Conservation (phyloP, 2,888 invertebrate species). For the Hypercompe scribonia region DNA sequence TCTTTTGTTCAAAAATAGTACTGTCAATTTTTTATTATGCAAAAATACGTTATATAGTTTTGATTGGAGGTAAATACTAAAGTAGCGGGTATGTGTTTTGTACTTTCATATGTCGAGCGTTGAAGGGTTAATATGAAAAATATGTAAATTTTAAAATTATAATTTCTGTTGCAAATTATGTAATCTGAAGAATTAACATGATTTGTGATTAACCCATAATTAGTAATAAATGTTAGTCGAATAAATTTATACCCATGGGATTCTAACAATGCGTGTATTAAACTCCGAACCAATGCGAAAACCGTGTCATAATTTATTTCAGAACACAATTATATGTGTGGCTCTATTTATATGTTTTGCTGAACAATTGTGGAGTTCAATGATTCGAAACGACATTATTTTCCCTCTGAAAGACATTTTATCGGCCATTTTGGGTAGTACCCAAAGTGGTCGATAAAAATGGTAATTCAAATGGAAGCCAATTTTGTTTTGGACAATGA, state of each 20-base stretch:
- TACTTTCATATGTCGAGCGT: not conserved
- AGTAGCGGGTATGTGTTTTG: too few species aligned
- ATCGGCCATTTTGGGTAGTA: conserved; percentile 8
- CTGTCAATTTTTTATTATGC: too few species aligned
- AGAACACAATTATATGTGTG: conserved; percentile 20
- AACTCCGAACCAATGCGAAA: not conserved
- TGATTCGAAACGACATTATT: conserved; percentile 33
- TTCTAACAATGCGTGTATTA: not conserved
- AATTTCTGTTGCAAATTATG: not conserved
- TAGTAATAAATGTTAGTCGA: not conserved
- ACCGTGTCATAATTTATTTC: conserved; percentile 3
- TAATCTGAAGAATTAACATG: not conserved
- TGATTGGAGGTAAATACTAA: too few species aligned
- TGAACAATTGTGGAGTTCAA: conserved; percentile 29
- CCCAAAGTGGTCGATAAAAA: not conserved
- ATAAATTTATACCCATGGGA: not conserved
- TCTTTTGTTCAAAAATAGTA: too few species aligned
- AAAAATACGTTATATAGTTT: too few species aligned
- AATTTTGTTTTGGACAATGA: not conserved
- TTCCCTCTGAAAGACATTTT: conserved; percentile 17
- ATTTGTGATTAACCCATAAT: not conserved
- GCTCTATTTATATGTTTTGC: conserved; percentile 34
- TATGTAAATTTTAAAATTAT: not conserved
- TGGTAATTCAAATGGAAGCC: not conserved
- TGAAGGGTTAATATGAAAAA: not conserved